phyloP scores from a whole-genome alignment of 1,140 invertebrate genomes.

The Arion vulgaris region DNA sequence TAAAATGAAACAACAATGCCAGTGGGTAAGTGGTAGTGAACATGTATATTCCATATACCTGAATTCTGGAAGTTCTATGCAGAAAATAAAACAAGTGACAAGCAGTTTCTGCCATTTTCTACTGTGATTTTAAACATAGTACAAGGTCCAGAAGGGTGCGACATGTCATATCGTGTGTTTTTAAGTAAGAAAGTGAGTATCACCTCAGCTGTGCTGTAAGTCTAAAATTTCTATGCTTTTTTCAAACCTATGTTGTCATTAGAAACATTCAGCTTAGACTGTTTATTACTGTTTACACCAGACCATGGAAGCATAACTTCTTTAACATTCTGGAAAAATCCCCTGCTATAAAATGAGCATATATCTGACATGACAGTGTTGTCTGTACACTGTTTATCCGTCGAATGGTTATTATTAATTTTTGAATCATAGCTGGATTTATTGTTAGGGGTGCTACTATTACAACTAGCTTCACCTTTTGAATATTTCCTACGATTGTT shows the following conservation, averaged over 20 bases:
- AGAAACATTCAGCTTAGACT: not conserved
- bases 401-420: not conserved
- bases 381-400: not conserved
- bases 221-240: not conserved
- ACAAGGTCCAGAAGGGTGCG: no score
- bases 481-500: not conserved
- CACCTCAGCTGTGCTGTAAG: not conserved
- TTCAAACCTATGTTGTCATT: no score
- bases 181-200: no score
- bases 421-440: not conserved
- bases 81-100: no score
- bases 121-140: no score
- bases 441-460: no score
- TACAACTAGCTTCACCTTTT: not conserved
- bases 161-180: no score
- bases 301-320: conserved; percentile 56
- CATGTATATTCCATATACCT: no score
- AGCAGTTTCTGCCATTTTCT: no score
- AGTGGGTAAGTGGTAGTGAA: no score
- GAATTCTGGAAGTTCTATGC: no score
- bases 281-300: conserved; percentile 2
- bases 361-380: not conserved
- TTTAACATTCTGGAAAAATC: conserved; percentile 57
- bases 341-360: conserved; percentile 53
- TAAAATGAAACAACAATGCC: no score